Conservation (phyloP, 2,113 vertebrate genomes). For the Polypterus bichir region DNA sequence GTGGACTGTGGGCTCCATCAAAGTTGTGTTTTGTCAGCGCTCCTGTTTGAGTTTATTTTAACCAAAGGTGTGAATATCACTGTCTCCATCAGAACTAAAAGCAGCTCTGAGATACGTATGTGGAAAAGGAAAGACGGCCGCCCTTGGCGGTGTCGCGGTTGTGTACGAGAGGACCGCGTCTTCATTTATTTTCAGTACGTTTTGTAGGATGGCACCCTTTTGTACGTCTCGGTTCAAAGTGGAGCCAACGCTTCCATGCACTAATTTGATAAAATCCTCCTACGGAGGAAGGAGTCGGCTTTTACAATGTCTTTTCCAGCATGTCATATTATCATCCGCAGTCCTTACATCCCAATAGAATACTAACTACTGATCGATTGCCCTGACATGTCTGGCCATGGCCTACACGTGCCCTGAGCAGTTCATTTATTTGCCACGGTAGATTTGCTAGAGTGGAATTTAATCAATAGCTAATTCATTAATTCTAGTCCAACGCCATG, state of each 20-base stretch:
- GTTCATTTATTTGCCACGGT: constrained; percentile 83
- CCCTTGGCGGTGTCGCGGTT: too few relatives aligned
- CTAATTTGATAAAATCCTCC: constrained; percentile 35
- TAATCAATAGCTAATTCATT: constrained; percentile 93
- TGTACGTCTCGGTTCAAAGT: not conserved
- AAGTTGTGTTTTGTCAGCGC: too few relatives aligned
- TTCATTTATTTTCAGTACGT: too few relatives aligned
- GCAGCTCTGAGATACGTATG: too few relatives aligned
- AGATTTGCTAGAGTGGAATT: constrained; percentile 82
- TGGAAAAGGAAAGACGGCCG: too few relatives aligned
- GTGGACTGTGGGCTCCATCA: too few relatives aligned
- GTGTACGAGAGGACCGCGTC: too few relatives aligned
- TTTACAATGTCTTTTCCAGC: constrained; percentile 37
- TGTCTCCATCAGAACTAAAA: too few relatives aligned
- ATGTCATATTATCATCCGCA: constrained; percentile 67
- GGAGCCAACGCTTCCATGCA: constrained; percentile 8
- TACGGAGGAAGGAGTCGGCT: constrained; percentile 30
- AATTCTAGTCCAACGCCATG: constrained; percentile 58
- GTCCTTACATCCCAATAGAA: constrained; percentile 63
- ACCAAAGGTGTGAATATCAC: too few relatives aligned
- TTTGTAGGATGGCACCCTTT: not conserved
- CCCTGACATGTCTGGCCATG: constrained; percentile 62
- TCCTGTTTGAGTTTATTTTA: too few relatives aligned
- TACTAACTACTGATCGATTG: constrained; percentile 77
- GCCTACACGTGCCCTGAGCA: constrained; percentile 72